phyloP scores from a whole-genome alignment of 2,888 invertebrate species.

The Serrognathus titanus region DNA sequence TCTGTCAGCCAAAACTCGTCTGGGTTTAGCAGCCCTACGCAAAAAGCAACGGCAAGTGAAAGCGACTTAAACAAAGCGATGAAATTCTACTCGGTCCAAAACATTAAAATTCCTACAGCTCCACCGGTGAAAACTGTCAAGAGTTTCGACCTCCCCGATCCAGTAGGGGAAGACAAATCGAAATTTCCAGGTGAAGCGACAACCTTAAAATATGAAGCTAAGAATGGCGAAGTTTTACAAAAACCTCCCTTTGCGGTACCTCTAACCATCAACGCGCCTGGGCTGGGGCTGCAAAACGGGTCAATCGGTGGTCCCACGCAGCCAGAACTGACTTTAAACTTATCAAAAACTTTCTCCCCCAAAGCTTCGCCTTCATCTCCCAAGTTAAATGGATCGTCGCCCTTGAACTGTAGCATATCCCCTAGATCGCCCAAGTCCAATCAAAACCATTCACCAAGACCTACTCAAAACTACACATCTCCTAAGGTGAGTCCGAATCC shows the following conservation, averaged over 20 bases:
- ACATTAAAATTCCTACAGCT: not conserved
- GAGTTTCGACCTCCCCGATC: not conserved
- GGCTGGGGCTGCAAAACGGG: too few relatives aligned
- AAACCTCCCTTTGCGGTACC: not conserved
- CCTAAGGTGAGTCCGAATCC: not conserved
- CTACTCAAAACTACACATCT: not conserved
- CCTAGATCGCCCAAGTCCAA: not conserved
- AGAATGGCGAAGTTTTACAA: too few relatives aligned
- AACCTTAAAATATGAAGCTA: not conserved
- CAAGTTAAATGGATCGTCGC: too few relatives aligned
- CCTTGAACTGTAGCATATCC: not conserved
- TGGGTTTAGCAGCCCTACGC: not conserved
- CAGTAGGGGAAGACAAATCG: not conserved
- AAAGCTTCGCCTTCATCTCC: conserved; percentile 5
- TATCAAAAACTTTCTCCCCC: not conserved
- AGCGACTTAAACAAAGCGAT: not conserved
- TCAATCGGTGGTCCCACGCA: too few relatives aligned
- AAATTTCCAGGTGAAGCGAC: not conserved
- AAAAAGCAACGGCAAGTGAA: not conserved
- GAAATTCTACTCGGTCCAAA: not conserved
- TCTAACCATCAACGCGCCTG: not conserved
- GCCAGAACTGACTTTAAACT: not conserved
- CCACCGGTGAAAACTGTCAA: not conserved
- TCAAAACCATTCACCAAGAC: not conserved
- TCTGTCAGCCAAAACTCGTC: conserved; percentile 30